Evolutionary conservation across 2,113 vertebrate species (phyloP), one percentile per base, ranked within the genome.

Genomic region (Alligator mississippiensis): DNA sequence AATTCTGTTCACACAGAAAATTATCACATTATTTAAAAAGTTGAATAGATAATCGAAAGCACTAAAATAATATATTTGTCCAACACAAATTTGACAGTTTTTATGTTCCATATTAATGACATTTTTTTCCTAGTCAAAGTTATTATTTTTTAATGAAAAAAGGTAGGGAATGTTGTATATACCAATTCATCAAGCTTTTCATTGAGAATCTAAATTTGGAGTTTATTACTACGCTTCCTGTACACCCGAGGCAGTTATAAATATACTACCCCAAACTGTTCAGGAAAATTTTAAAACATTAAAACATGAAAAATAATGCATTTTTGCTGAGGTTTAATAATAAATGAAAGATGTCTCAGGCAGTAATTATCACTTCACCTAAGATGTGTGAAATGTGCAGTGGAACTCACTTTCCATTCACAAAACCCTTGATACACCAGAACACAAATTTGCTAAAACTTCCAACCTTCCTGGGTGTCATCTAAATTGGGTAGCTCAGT

Each of bases 131-230:
- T 24, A 30, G 15, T 82, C 19, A 5, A 89, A 89, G 25, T 2
- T 60, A 64, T 17, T 80, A 19, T 93, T 95, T 95, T 89, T 89
- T 30, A 66, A 58, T 80, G 18, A 72, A 80, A 60, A 64, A 86
- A 30, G 24, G 18, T 4, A 59, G 58, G 54, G 83, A 86, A 72
- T 47, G 54, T 6, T 86, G 57, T 58, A 60, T 80, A 16, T 30
- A 11, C n/a, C 55, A 87, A 75, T 8, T 90, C 77, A 75, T 80
- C 15, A 28, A 60, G 55, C 54, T 22, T 59, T 54, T 24, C 77
- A 77, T 85, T 34, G 76, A 19, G 12, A 87, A 34, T 61, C 83
- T 82, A 38, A 84, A 76, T 90, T 83, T 86, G 64, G 19, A 81
- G 80, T 34, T 92, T 54, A 57, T 16, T 38, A 70, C 38, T 58